Evolutionary conservation across 1,140 invertebrate species (phyloP).

Genomic region (Drosophila ironensis): DNA sequence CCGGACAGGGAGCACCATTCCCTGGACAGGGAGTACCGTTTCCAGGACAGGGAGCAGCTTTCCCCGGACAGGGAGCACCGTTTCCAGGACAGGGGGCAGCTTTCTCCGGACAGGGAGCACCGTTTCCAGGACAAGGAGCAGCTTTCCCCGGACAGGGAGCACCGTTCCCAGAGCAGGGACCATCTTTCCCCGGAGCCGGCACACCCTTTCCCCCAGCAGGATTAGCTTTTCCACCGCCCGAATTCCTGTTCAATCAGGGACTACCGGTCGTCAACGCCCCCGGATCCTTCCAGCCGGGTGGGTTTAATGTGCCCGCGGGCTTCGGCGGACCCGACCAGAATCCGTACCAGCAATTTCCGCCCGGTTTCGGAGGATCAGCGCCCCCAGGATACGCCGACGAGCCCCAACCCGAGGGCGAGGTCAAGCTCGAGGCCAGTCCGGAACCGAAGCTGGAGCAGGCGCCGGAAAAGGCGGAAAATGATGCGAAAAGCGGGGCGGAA

Average conservation of each 20-base stretch:
- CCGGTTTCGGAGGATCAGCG: conserved; percentile 44
- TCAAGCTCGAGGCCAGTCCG: background rate
- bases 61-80: background rate
- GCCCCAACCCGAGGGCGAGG: conserved; percentile 5
- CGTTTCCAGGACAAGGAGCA: background rate
- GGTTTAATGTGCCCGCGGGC: conserved; percentile 41
- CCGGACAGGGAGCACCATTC: background rate
- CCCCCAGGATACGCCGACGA: conserved; percentile 12
- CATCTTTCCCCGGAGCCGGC: background rate
- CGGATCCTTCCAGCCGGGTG: conserved; percentile 27
- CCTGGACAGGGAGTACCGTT: background rate
- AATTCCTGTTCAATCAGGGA: conserved; percentile 54
- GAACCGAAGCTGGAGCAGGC: no score
- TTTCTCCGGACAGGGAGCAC: background rate
- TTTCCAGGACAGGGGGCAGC: background rate
- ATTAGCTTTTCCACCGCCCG: background rate
- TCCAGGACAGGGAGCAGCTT: background rate
- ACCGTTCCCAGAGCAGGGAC: background rate
- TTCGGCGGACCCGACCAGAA: conserved; percentile 42
- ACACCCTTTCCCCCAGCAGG: background rate
- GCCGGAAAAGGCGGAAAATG: conserved; percentile 5
- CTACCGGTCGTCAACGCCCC: conserved; percentile 33
- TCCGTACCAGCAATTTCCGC: conserved; percentile 42
- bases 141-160: background rate
- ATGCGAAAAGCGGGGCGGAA: conserved; percentile 31